Evolutionary conservation across 2,797 vertebrate species (phyloP).

Genomic region (Neosalanx taihuensis): DNA sequence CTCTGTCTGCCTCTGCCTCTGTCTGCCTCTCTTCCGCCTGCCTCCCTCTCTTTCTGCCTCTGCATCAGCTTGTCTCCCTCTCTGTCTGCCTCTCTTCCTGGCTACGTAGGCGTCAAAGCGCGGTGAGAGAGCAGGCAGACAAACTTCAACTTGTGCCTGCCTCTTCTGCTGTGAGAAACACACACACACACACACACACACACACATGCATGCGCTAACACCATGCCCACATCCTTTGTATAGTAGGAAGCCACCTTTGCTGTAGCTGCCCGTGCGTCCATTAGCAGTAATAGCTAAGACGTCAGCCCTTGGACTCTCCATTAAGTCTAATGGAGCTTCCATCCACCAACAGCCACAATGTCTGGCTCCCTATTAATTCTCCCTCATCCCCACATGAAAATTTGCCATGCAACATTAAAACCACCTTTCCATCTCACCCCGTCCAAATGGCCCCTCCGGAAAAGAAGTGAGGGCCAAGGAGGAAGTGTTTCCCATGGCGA

Average conservation of each 20-base stretch:
- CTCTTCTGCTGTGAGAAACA: not conserved
- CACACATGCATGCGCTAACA: not conserved
- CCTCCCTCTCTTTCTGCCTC: too few relatives aligned
- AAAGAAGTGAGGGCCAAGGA: slow-evolving; percentile 22
- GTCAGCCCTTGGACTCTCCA: slow-evolving; percentile 55
- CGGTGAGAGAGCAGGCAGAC: too few relatives aligned
- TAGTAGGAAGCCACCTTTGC: slow-evolving; percentile 57
- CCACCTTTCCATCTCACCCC: not conserved
- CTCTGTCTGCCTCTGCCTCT: too few relatives aligned
- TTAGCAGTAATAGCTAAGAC: slow-evolving; percentile 57
- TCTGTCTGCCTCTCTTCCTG: too few relatives aligned
- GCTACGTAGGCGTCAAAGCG: too few relatives aligned
- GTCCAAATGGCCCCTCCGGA: slow-evolving; percentile 23
- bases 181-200: not conserved
- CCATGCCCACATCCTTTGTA: slow-evolving; percentile 17
- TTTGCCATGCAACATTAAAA: slow-evolving; percentile 43
- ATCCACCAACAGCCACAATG: not conserved
- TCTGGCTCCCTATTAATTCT: slow-evolving; percentile 34
- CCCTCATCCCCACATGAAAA: slow-evolving; percentile 41
- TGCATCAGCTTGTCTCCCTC: too few relatives aligned
- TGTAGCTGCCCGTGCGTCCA: slow-evolving; percentile 47
- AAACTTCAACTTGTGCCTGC: too few relatives aligned
- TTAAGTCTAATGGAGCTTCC: slow-evolving; percentile 46
- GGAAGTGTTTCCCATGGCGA: slow-evolving; percentile 8
- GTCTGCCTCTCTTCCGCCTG: too few relatives aligned